Base-by-base conservation (phyloP, 2,113 vertebrate species). In the Hyla sarda region DNA sequence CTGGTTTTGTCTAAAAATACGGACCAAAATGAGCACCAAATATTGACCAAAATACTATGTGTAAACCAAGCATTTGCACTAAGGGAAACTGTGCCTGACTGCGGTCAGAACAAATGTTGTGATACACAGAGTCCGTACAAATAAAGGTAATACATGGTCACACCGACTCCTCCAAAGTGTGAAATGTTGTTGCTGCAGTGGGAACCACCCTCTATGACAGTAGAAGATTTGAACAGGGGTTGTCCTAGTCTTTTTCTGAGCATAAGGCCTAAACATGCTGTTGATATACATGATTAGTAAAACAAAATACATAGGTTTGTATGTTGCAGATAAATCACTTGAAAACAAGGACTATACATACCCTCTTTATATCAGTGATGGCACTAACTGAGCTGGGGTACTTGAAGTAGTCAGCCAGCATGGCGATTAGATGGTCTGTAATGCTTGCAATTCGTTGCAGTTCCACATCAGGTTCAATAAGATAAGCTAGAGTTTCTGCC, bases 391-490 rank as follows among this genome's bases (percentile, higher is more conserved):
- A 99, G 93, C 97, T 99, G 87, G 98, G 98, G 88, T 99, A 99
- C 90, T 99, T 99, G 93, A 99, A 99, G 93, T 99, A 99, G 92
- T 99, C 98, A 0, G 98, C 97, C 88, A 99, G 92, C 98, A 98
- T 99, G 89, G 95, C 94, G 79, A 99, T 97, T 87, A 99, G 95
- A 91, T 99, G 98, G 90, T 99, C 98, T 0, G 96, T 99, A 89
- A 98, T 97, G 93, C 98, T 99, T 76, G 98, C 98, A 13, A 96
- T 97, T 88, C 98, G 95, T 93, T 99, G 98, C 41, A 99, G 96
- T 90, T 99, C 98, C 88, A 99, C 95, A 13, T 99, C 98, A 0
- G 97, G 97, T 93, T 99, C 98, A 75, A 99, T 98, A 90, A 99
- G 93, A 91, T 98, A 99, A 84, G 98, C 98, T 87, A 99, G 90